A percentile compares a stretch with the other conserved stretches of the same genome.
phyloP scores from a whole-genome alignment of 1,140 invertebrate species.

The Trypoxylus dichotomus region DNA sequence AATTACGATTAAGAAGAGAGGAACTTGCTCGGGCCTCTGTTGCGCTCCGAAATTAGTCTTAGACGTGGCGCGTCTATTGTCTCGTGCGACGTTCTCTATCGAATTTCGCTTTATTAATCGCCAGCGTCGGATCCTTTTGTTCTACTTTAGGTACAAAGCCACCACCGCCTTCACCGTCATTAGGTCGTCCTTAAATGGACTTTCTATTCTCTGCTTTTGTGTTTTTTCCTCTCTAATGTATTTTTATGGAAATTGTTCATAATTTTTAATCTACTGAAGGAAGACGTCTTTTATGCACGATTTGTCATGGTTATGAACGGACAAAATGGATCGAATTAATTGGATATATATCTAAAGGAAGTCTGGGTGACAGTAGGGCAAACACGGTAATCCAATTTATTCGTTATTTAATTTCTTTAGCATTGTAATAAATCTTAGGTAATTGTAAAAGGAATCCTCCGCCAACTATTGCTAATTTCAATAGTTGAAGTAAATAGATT shows the following conservation, averaged over 20 bases:
- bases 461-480: no score
- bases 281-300: background rate
- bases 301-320: background rate
- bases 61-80: background rate
- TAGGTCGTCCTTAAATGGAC: background rate
- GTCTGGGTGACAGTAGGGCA: no score
- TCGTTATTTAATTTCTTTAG: no score
- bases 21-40: background rate
- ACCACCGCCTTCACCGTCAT: background rate
- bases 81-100: background rate
- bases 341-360: no score
- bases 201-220: background rate
- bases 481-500: no score
- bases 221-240: background rate
- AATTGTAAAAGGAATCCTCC: no score
- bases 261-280: background rate
- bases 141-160: background rate
- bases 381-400: no score
- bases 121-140: background rate
- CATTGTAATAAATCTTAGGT: no score
- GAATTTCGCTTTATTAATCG: slow-evolving; percentile 3
- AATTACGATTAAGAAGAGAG: slow-evolving; percentile 6
- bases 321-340: background rate
- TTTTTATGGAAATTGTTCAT: background rate
- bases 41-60: background rate